Base-by-base conservation (phyloP, 2,113 vertebrate genomes). In the Morone saxatilis region DNA sequence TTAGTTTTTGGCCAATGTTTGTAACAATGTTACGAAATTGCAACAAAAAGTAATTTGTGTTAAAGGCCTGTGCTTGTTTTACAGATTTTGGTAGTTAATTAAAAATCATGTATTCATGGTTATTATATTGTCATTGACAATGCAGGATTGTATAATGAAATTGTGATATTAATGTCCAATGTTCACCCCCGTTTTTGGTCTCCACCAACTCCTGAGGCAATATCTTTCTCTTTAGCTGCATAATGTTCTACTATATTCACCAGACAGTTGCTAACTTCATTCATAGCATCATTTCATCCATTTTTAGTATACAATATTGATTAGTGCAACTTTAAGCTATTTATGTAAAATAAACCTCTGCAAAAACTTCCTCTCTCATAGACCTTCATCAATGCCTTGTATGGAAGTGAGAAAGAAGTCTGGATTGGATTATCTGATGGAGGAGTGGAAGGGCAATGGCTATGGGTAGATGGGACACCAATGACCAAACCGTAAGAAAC, bases 361-460 rank as follows among this genome's bases (percentile, higher is more conserved):
- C 10, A 43, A 14, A 38, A 16, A 17, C 3, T 3, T 77, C 12
- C 6, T 71, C 19, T 7, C 36, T 83, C 19, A 22, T 17, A 94
- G 93, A 7, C 0, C 3, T 93, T 91, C 82, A 40, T 93, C 47
- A 91, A 93, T 22, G 1, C 60, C 19, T 63, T 94, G 63, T 85
- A 77, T 60, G 0, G 0, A 50, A 72, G 11, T 62, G 85, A 90
- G 14, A 83, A 69, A 81, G 86, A 92, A 61, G 72, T 76, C n/a
- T 94, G 93, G 93, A 90, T 94, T n/a, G 93, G 93, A 56, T 6
- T 94, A 82, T 73, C 78, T 36, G 93, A 94, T 62, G 59, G 20
- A 13, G 88, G 87, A 59, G 13, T 48, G 0, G 93, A 94, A 20
- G 91, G 86, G 1, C 20, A 89, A 0, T 94, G 91, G 91, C 88